Evolutionary conservation across 1,140 invertebrate species (phyloP).

Genomic region (Dufourea novaeangliae): DNA sequence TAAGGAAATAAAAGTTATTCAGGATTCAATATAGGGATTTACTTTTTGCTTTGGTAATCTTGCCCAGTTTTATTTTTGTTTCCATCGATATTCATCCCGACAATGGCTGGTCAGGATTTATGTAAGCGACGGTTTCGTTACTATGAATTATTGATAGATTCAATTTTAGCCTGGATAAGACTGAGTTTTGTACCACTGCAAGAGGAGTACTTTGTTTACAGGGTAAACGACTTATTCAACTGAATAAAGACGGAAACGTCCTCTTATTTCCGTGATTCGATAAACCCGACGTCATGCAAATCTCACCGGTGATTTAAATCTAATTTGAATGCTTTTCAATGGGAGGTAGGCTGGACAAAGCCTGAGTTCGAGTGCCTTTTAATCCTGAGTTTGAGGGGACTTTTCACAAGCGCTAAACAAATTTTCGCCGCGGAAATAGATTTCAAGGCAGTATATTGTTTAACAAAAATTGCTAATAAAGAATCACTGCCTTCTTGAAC

Average conservation of each 20-base stretch:
- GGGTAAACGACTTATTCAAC: slow-evolving; percentile 45
- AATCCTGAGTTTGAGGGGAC: not conserved
- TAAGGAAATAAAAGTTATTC: too few relatives aligned
- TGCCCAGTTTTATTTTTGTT: not conserved
- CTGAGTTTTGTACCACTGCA: not conserved
- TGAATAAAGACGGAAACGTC: slow-evolving; percentile 18
- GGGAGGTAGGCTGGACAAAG: not conserved
- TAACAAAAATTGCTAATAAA: too few relatives aligned
- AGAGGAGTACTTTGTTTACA: slow-evolving; percentile 5
- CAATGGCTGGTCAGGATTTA: not conserved
- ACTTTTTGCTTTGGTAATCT: too few relatives aligned
- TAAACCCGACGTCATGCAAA: slow-evolving; percentile 9
- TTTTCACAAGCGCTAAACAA: not conserved
- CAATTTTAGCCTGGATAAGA: slow-evolving; percentile 15
- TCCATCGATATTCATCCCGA: not conserved
- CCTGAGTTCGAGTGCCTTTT: slow-evolving; percentile 8
- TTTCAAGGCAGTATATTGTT: not conserved
- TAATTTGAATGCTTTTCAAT: slow-evolving; percentile 22
- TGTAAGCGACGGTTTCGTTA: slow-evolving; percentile 18
- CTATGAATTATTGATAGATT: slow-evolving; percentile 33
- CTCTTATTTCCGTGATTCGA: slow-evolving; percentile 8
- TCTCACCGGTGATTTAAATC: slow-evolving; percentile 29
- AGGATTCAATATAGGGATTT: too few relatives aligned
- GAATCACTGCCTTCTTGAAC: not conserved
- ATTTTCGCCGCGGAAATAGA: not conserved